Conservation (phyloP, 53 echinoderm and acorn worm species). For the Temnopleurus reevesii region DNA sequence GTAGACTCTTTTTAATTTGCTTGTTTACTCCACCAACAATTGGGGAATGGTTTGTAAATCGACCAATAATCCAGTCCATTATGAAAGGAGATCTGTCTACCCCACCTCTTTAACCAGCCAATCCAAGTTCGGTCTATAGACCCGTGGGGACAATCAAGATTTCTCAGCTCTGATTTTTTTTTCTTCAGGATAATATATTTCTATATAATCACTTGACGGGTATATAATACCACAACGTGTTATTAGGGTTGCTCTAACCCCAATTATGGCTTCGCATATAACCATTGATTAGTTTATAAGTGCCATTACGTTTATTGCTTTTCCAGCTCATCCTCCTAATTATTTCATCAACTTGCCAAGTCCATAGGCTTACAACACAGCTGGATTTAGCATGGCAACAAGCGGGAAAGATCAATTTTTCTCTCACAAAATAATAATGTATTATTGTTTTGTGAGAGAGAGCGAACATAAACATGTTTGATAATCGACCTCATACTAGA, state of each 20-base stretch:
- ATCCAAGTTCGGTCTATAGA: too few relatives aligned
- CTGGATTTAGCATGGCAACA: conserved; percentile 1
- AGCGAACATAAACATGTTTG: not conserved
- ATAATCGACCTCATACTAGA: not conserved
- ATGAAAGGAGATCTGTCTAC: too few relatives aligned
- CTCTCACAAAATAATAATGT: not conserved
- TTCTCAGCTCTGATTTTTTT: too few relatives aligned
- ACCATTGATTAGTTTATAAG: conserved; percentile 34
- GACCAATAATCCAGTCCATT: not conserved
- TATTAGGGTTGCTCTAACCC: not conserved
- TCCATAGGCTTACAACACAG: not conserved
- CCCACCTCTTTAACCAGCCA: too few relatives aligned
- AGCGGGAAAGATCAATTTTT: not conserved
- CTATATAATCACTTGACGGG: too few relatives aligned
- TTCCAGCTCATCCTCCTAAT: conserved; percentile 28
- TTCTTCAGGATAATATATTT: too few relatives aligned
- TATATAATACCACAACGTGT: too few relatives aligned
- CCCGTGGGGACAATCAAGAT: too few relatives aligned
- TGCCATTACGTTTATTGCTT: conserved; percentile 29
- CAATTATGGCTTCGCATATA: not conserved
- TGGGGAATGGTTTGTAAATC: not conserved
- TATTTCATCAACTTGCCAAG: conserved; percentile 18
- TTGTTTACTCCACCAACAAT: not conserved
- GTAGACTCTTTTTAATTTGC: not conserved
- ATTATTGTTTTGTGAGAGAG: not conserved